Percentiles rank a stretch among this genome's conserved stretches.
These are phyloP conservation scores for Campaea margaritaria DNA, from an alignment of 2,888 invertebrate genomes.

Conservation along the genomic window DNA sequence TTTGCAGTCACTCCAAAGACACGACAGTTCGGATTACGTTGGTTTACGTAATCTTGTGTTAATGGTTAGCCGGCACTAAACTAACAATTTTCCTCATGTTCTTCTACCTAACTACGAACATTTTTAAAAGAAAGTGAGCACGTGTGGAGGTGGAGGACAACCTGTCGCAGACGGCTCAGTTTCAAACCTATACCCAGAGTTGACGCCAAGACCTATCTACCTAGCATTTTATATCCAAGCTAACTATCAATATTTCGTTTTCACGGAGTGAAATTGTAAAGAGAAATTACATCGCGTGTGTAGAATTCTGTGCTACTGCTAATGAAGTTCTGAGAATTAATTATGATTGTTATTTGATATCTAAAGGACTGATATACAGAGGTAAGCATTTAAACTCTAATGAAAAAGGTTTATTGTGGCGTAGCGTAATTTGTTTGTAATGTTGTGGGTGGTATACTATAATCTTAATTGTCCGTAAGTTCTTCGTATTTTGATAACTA, in stretches of 20 bases:
- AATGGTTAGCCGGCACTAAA: conserved; percentile 23
- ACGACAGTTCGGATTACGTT: conserved; percentile 14
- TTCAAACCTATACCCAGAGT: conserved; percentile 20
- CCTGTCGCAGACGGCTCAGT: conserved; percentile 23
- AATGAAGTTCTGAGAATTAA: background rate
- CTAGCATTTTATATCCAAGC: background rate
- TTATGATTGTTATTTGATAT: background rate
- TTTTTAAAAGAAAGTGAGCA: conserved; percentile 42
- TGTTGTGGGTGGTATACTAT: too few relatives aligned
- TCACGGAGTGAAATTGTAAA: background rate
- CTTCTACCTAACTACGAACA: conserved; percentile 28
- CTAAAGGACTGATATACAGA: background rate
- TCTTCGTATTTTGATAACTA: too few relatives aligned
- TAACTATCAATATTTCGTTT: background rate
- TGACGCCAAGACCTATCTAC: conserved; percentile 9
- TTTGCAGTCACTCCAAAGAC: background rate
- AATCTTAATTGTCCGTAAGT: too few relatives aligned
- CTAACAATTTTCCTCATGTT: conserved; percentile 34
- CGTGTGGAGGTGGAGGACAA: conserved; percentile 35
- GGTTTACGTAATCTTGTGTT: conserved; percentile 39
- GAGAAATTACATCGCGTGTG: conserved; percentile 1
- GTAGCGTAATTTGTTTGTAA: too few relatives aligned
- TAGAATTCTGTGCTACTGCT: background rate
- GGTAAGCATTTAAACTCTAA: background rate
- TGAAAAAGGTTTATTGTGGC: too few relatives aligned